phyloP scores from a whole-genome alignment of 2,797 vertebrate genomes.

The Avahi laniger region DNA sequence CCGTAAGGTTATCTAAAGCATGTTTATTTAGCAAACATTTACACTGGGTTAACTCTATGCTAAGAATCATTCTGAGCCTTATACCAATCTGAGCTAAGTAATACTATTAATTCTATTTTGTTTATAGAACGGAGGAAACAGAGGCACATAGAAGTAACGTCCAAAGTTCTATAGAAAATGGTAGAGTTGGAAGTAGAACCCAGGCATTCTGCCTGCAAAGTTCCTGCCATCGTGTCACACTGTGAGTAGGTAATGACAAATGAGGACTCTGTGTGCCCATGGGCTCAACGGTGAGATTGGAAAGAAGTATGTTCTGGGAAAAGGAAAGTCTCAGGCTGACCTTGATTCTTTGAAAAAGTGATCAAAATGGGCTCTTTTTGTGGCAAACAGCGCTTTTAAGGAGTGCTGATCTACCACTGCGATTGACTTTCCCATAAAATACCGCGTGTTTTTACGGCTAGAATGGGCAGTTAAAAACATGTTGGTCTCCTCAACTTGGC shows the following conservation, averaged over 20 bases:
- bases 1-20: not conserved
- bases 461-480: not conserved
- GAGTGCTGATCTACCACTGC: not conserved
- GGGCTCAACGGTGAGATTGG: not conserved
- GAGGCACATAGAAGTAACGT: not conserved
- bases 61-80: not conserved
- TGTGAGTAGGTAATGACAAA: not conserved
- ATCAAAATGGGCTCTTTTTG: not conserved
- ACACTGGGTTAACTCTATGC: not conserved
- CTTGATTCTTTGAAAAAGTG: not conserved
- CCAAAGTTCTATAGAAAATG: not conserved
- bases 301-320: not conserved
- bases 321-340: not conserved
- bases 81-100: not conserved
- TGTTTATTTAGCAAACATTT: not conserved
- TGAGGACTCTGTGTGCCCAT: not conserved
- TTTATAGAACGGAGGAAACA: not conserved
- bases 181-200: not conserved
- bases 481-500: not conserved
- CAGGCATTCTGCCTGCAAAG: not conserved
- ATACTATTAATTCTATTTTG: not conserved
- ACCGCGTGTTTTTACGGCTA: not conserved
- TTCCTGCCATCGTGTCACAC: rapidly evolving
- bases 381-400: not conserved
- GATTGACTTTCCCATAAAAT: not conserved